Evolutionary conservation across 2,888 invertebrate species (phyloP).

Genomic region (Eupithecia exiguata): DNA sequence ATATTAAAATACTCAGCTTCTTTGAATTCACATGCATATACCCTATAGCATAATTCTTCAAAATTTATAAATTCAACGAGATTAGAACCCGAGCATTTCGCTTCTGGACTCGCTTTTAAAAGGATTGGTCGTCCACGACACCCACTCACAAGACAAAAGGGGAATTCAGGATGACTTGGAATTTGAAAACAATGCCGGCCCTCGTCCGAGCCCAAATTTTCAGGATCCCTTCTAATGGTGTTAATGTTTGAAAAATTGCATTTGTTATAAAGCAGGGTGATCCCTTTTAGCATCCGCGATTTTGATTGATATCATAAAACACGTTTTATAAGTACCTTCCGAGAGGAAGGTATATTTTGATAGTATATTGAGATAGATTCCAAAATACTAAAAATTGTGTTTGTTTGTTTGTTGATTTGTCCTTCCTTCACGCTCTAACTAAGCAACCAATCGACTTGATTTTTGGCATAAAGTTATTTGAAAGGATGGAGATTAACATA

Average conservation of each 20-base stretch:
- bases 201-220: neutral
- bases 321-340: no score
- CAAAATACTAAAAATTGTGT: no score
- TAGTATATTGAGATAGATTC: no score
- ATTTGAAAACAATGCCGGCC: neutral
- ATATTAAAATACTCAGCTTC: no score
- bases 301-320: neutral
- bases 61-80: neutral
- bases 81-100: neutral
- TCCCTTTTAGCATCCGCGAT: neutral
- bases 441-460: no score
- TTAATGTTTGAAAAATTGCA: slow-evolving; percentile 6
- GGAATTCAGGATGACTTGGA: slow-evolving; percentile 1
- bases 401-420: no score
- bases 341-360: no score
- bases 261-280: neutral
- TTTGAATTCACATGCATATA: no score
- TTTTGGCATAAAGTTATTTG: no score
- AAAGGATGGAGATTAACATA: no score
- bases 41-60: no score
- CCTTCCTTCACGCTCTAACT: no score
- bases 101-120: neutral
- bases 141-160: neutral
- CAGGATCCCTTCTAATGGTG: neutral
- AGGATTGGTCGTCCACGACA: neutral